Percentiles rank a stretch among this genome's conserved stretches.
These are phyloP conservation scores for Tenrec ecaudatus DNA, from an alignment of 2,113 vertebrate genomes.

Conservation along the genomic window DNA sequence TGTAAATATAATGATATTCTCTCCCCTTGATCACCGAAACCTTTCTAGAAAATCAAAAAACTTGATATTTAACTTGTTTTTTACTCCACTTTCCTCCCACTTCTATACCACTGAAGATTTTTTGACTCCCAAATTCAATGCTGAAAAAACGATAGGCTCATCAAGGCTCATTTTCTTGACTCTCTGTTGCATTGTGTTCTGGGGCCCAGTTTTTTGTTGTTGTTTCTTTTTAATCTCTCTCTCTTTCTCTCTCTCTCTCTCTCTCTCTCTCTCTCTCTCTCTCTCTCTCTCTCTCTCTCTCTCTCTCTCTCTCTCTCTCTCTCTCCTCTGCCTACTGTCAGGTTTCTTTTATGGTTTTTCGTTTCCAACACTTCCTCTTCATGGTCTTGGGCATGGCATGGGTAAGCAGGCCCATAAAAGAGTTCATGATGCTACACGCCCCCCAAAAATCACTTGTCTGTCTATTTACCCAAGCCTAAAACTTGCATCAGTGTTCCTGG, in stretches of 20 bases:
- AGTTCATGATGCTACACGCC: not conserved
- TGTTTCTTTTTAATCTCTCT: no score
- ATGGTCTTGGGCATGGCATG: no score
- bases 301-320: no score
- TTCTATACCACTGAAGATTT: no score
- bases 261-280: no score
- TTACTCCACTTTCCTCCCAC: not conserved
- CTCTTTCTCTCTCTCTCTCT: no score
- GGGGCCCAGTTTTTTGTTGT: no score
- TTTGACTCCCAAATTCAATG: not conserved
- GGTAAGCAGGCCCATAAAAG: rapidly evolving
- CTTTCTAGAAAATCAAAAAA: not conserved
- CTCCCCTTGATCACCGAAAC: not conserved
- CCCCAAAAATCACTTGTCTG: not conserved
- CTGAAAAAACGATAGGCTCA: not conserved
- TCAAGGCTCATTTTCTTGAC: no score
- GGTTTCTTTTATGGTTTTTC: not conserved
- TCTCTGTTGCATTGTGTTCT: no score
- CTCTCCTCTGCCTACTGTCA: not conserved
- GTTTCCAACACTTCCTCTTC: not conserved
- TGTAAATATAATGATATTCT: not conserved
- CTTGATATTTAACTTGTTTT: not conserved
- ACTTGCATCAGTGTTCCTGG: no score
- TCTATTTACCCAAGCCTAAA: not conserved
- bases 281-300: no score